Base-by-base conservation (phyloP, 2,888 invertebrate genomes). In the Drosophila macrospina region DNA sequence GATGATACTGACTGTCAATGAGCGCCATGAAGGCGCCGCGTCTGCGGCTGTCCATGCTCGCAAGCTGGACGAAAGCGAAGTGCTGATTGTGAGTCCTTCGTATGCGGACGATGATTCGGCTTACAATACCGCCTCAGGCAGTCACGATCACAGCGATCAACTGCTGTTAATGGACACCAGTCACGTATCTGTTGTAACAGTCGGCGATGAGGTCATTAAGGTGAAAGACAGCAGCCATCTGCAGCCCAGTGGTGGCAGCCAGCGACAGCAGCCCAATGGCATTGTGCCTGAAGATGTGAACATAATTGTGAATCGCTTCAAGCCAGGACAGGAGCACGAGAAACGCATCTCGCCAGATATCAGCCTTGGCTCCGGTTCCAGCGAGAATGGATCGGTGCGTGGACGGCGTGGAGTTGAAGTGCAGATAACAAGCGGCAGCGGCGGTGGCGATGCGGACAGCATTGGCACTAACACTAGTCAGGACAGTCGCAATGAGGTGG, bases 111-210 rank as follows among this genome's bases (percentile, higher is more conserved):
- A 94, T 44, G 95, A 95, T 89, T 95, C 95, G 0, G 95, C 95
- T 0, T 93, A 95, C 13, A 89, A 91, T 59, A 91, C 91, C 2
- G 90, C 91, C 5, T 91, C 83, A 13, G 90, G 86, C 51, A 88
- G 85, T 55, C 78, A 87, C 36, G 81, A 89, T 20, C 90, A 89
- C 51, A 87, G 88, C 39, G 86, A 90, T 51, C 82, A 85, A 36
- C 79, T 93, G 26, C 32, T 67, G 15, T 24, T 47, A 8, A 84
- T 94, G 91, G 97, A 97, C 91, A 97, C 96, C 74, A 97, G 97
- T 90, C 97, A 98, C 92, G 97, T 98, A 60, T 97, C 97, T 0
- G 97, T 98, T 64, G 97, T 98, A 69, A 97, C 97, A 28, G 97
- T 98, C 13, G 97, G 97, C 52, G 95, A 96, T 85, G 96, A 96